A percentile compares a stretch with the other conserved stretches of the same genome.
phyloP scores from a whole-genome alignment of 2,888 invertebrate genomes.

The Sphaerophoria rueppellii region DNA sequence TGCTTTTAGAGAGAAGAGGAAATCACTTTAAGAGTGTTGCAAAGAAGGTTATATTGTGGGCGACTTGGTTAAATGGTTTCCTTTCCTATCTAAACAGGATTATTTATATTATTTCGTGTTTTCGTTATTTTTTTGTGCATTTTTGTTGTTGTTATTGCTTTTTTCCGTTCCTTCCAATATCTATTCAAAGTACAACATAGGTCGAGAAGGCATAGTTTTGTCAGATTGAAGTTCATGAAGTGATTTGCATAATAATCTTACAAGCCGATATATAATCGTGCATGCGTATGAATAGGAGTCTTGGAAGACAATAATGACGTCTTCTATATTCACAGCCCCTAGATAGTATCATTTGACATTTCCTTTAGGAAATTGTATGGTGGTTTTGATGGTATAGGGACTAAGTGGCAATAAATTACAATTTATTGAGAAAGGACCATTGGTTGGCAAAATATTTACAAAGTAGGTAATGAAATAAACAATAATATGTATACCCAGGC shows the following conservation, averaged over 20 bases:
- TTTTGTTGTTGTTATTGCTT: constrained; percentile 31
- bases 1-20: background rate
- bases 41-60: constrained; percentile 13
- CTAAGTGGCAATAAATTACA: background rate
- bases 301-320: constrained; percentile 38
- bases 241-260: constrained; percentile 48
- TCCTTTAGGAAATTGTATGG: constrained; percentile 13
- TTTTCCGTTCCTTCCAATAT: constrained; percentile 2
- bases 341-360: constrained; percentile 42
- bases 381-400: background rate
- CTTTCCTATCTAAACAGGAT: constrained; percentile 62
- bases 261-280: constrained; percentile 3
- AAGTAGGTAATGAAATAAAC: background rate
- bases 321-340: constrained; percentile 37
- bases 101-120: constrained; percentile 30
- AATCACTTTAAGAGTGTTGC: constrained; percentile 14
- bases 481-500: too few relatives aligned
- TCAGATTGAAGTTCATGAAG: constrained; percentile 20
- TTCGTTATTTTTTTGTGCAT: constrained; percentile 28
- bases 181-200: background rate
- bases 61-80: constrained; percentile 59
- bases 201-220: background rate
- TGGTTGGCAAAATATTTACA: background rate
- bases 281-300: background rate
- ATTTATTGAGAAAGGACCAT: constrained; percentile 21